Evolutionary conservation across 2,888 invertebrate species (phyloP).

Genomic region (Troilus luridus): DNA sequence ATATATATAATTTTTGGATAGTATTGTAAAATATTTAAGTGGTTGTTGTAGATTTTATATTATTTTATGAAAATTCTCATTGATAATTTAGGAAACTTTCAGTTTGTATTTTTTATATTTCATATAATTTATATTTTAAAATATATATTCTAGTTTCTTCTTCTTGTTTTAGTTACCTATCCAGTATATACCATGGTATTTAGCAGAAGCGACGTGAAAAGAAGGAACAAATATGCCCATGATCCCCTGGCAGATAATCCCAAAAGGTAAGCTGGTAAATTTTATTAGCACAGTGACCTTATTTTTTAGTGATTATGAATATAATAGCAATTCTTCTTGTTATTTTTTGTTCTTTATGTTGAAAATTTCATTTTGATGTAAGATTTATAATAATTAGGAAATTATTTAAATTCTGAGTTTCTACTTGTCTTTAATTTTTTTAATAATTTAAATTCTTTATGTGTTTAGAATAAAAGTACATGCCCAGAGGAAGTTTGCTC

Average conservation of each 20-base stretch:
- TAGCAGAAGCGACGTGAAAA: constrained; percentile 69
- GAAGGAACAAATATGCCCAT: constrained; percentile 69
- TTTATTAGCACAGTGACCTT: not conserved
- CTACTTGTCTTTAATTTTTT: not conserved
- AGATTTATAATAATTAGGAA: not conserved
- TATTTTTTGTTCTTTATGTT: too few species aligned
- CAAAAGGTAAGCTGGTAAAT: constrained; percentile 69
- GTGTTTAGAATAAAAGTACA: constrained; percentile 81
- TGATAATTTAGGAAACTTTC: too few species aligned
- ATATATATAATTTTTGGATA: too few species aligned
- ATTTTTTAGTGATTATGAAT: not conserved
- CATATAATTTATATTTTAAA: too few species aligned
- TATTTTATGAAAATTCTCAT: too few species aligned
- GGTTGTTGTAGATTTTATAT: too few species aligned
- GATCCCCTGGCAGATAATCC: constrained; percentile 69
- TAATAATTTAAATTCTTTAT: not conserved
- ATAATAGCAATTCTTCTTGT: not conserved
- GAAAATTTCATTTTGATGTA: not conserved
- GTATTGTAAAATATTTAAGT: too few species aligned
- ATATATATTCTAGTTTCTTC: not conserved
- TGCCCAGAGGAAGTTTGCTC: constrained; percentile 90
- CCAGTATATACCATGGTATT: constrained; percentile 67
- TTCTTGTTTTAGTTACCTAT: not conserved
- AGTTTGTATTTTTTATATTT: too few species aligned
- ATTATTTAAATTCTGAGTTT: not conserved